A percentile compares a stretch with the other conserved stretches of the same genome.
These are phyloP conservation scores for Cladopsammia gracilis DNA, from an alignment of 64 coral and sea anemone genomes.

Conservation along the genomic window DNA sequence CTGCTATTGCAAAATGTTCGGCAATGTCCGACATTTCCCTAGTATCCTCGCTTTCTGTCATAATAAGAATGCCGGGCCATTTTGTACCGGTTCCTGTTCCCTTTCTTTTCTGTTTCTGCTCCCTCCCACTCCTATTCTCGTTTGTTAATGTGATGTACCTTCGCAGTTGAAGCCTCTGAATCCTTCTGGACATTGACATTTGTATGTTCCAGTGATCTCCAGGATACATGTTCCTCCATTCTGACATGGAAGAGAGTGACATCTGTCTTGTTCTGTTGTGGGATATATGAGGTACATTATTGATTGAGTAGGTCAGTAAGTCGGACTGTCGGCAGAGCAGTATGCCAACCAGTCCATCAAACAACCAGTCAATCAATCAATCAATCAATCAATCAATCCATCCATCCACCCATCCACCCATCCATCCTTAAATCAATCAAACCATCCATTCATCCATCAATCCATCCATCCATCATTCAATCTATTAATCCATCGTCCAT, in stretches of 20 bases:
- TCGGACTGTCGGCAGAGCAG: not conserved
- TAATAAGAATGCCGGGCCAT: no score
- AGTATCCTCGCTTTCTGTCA: no score
- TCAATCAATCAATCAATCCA: not conserved
- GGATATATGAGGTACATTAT: not conserved
- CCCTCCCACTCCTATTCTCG: no score
- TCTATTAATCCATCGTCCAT: no score
- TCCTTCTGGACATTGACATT: conserved; percentile 82
- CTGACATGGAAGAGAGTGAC: conserved; percentile 89
- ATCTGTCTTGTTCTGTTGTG: conserved; percentile 77
- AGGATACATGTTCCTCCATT: conserved; percentile 88
- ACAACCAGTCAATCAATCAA: not conserved
- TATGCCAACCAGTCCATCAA: not conserved
- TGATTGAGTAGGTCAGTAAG: not conserved
- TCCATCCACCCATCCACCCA: not conserved
- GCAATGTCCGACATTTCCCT: no score
- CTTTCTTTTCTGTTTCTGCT: no score
- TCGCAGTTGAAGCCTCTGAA: conserved; percentile 89
- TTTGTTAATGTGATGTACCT: conserved; percentile 30
- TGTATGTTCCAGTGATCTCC: conserved; percentile 90
- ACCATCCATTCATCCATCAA: not conserved
- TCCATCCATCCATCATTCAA: no score
- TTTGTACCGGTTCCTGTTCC: no score
- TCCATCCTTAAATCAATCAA: not conserved
- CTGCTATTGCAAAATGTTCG: no score